A percentile compares a stretch with the other conserved stretches of the same genome.
Evolutionary conservation across 2,888 invertebrate species (phyloP).

Genomic region (Prosopocoilus inquinatus): DNA sequence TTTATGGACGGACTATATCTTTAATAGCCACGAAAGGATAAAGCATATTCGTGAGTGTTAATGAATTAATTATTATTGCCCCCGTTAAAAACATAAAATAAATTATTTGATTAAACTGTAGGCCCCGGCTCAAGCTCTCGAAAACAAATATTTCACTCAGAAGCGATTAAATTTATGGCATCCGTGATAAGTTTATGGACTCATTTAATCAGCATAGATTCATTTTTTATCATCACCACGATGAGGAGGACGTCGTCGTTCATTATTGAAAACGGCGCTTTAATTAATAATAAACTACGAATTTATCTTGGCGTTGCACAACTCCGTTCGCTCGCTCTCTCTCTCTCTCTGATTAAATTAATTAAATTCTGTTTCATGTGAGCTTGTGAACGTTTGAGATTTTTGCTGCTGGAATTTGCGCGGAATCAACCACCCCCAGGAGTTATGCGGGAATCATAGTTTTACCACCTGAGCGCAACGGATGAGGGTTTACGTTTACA

Average conservation of each 20-base stretch:
- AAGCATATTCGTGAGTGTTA: neutral
- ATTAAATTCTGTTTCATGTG: constrained; percentile 10
- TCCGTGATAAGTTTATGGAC: constrained; percentile 15
- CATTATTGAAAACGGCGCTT: constrained; percentile 15
- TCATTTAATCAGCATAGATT: constrained; percentile 13
- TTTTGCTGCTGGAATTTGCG: neutral
- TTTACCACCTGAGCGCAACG: constrained; percentile 20
- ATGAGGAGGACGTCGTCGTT: neutral
- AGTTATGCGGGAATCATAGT: constrained; percentile 13
- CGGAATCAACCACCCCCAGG: no score
- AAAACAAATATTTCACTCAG: constrained; percentile 15
- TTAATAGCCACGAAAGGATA: no score
- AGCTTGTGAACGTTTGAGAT: neutral
- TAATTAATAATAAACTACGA: constrained; percentile 15
- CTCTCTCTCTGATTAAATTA: constrained; percentile 25
- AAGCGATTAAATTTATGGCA: constrained; percentile 22
- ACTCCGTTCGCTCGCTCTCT: no score
- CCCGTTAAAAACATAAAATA: no score
- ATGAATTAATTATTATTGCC: neutral
- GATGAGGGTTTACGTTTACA: constrained; percentile 13
- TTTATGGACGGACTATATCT: no score
- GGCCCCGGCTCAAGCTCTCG: no score
- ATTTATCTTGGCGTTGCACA: constrained; percentile 15
- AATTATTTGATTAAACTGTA: no score
- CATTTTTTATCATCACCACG: constrained; percentile 7